Percentiles rank a stretch among this genome's conserved stretches.
These are phyloP conservation scores for Pseudorasbora parva DNA, from an alignment of 2,113 vertebrate genomes.

Conservation along the genomic window DNA sequence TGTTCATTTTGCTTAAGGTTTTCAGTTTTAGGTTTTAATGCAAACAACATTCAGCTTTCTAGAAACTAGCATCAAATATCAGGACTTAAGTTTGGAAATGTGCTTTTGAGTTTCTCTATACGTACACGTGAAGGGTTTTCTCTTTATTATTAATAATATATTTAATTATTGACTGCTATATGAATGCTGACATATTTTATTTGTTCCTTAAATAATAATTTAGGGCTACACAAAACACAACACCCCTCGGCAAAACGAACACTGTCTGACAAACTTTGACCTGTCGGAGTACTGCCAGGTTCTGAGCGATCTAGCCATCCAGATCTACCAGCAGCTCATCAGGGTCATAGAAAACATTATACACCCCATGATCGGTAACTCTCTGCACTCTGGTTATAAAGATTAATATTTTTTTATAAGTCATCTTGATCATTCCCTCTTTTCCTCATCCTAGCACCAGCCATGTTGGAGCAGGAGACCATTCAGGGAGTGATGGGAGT, in stretches of 20 bases:
- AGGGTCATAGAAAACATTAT: conserved; percentile 87
- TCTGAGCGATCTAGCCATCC: conserved; percentile 91
- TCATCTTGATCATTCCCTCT: background rate
- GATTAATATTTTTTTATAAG: background rate
- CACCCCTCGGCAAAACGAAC: conserved; percentile 89
- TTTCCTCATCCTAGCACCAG: conserved; percentile 79
- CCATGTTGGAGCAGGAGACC: conserved; percentile 95
- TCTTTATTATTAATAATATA: background rate
- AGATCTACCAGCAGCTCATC: conserved; percentile 95
- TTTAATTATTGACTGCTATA: background rate
- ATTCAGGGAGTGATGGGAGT: conserved; percentile 91
- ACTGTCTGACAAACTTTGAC: conserved; percentile 94
- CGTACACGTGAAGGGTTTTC: background rate
- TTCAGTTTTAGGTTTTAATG: too few relatives aligned
- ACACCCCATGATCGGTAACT: conserved; percentile 91
- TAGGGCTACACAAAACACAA: conserved; percentile 86
- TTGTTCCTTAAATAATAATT: background rate
- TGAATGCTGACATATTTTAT: background rate
- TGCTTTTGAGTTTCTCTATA: background rate
- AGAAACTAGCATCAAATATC: background rate
- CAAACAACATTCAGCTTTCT: background rate
- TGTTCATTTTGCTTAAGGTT: background rate
- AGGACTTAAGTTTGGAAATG: background rate
- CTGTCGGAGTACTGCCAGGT: conserved; percentile 93
- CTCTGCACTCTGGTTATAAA: background rate